These are phyloP conservation scores for Andrena praecox DNA, from an alignment of 2,888 invertebrate species.

Conservation along the genomic window DNA sequence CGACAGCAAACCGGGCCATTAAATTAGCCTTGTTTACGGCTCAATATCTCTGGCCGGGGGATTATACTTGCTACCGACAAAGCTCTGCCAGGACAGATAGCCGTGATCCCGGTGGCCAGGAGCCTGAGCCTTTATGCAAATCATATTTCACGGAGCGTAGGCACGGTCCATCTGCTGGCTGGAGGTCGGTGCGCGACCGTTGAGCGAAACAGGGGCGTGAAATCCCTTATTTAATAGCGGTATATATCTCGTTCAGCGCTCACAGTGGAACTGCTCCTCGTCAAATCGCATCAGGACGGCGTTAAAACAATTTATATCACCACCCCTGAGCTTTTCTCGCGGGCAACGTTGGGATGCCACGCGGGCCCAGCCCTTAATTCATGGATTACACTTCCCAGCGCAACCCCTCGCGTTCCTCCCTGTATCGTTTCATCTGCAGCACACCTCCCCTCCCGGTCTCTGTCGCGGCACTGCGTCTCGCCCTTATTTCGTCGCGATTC, in stretches of 20 bases:
- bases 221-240: conserved; percentile 72
- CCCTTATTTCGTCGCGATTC: conserved; percentile 41
- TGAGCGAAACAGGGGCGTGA: conserved; percentile 2
- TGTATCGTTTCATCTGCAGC: conserved; percentile 43
- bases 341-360: conserved; percentile 60
- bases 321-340: conserved; percentile 57
- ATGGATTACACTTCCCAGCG: conserved; percentile 61
- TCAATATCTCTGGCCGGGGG: conserved; percentile 33
- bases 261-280: conserved; percentile 55
- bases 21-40: conserved; percentile 39
- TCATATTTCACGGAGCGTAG: conserved; percentile 65
- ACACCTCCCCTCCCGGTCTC: neutral
- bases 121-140: conserved; percentile 68
- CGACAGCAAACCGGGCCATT: conserved; percentile 9
- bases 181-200: neutral
- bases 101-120: conserved; percentile 33
- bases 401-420: conserved; percentile 17
- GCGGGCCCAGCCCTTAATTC: conserved; percentile 68
- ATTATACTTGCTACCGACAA: conserved; percentile 31
- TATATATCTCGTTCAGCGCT: conserved; percentile 47
- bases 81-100: conserved; percentile 26
- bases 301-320: conserved; percentile 65
- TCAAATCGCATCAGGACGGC: conserved; percentile 63
- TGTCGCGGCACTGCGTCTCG: neutral
- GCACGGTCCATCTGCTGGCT: conserved; percentile 57